Evolutionary conservation across 2,113 vertebrate species (phyloP).

Genomic region (Ctenomys sociabilis): DNA sequence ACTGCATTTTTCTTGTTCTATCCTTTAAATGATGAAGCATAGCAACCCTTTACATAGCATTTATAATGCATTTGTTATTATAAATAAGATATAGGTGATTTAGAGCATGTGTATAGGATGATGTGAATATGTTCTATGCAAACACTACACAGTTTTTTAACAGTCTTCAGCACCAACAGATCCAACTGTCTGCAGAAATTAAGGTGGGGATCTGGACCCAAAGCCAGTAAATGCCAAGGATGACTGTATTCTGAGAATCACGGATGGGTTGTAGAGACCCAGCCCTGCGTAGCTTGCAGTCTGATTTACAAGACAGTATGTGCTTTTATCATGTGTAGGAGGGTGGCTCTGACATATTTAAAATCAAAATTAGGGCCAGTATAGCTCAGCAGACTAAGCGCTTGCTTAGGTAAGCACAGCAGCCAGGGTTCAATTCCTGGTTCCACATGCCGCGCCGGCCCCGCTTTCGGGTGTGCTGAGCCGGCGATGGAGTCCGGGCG

Average conservation of each 20-base stretch:
- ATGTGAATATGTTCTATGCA: background rate
- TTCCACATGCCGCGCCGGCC: too few relatives aligned
- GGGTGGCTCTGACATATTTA: background rate
- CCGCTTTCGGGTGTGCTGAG: too few relatives aligned
- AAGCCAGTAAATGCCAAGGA: background rate
- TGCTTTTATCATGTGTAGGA: background rate
- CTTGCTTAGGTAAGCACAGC: too few relatives aligned
- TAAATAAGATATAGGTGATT: background rate
- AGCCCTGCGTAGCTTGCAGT: background rate
- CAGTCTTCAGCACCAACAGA: background rate
- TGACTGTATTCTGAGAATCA: background rate
- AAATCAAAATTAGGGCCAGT: slow-evolving; percentile 57
- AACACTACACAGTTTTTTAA: background rate
- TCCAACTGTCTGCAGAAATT: background rate
- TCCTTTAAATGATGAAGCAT: background rate
- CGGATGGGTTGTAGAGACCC: background rate
- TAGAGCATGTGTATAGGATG: background rate
- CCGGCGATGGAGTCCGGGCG: too few relatives aligned
- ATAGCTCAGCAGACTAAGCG: too few relatives aligned
- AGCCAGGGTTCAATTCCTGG: too few relatives aligned
- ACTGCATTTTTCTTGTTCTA: background rate
- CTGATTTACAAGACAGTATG: background rate
- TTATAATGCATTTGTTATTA: background rate
- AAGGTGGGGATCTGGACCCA: background rate
- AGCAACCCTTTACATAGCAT: background rate